Conservation (phyloP, 2,888 invertebrate genomes). For the Hydraecia micacea region DNA sequence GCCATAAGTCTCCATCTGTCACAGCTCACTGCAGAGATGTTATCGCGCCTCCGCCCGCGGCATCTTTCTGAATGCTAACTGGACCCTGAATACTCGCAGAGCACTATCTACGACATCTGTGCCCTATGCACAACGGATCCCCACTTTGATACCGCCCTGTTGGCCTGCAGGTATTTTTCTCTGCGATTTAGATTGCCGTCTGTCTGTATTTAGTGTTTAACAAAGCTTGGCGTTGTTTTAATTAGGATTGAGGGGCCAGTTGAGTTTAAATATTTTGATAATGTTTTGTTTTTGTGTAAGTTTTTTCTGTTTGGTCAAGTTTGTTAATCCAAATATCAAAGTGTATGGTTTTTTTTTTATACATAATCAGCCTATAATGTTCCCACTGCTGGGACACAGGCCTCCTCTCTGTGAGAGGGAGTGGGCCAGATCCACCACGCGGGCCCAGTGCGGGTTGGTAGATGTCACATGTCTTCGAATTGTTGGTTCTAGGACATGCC, state of each 20-base stretch:
- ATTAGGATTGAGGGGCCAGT: conserved; percentile 23
- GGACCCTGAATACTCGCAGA: conserved; percentile 81
- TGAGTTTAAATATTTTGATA: neutral
- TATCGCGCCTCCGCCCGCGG: conserved; percentile 87
- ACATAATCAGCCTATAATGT: too few relatives aligned
- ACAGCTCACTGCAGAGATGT: conserved; percentile 80
- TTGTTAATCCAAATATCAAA: neutral
- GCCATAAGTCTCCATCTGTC: conserved; percentile 68
- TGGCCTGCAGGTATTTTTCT: conserved; percentile 86
- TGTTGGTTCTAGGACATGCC: too few relatives aligned
- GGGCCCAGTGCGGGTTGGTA: too few relatives aligned
- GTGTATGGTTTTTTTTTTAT: too few relatives aligned
- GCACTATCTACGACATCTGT: conserved; percentile 83
- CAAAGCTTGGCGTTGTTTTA: conserved; percentile 53
- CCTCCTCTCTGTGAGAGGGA: too few relatives aligned
- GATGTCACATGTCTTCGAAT: too few relatives aligned
- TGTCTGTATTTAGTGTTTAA: conserved; percentile 76
- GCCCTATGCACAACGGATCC: conserved; percentile 73
- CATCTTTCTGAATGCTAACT: conserved; percentile 89
- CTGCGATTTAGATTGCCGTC: conserved; percentile 84
- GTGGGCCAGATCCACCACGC: too few relatives aligned
- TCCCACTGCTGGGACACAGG: too few relatives aligned
- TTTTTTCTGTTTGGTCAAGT: neutral
- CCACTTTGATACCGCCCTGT: conserved; percentile 81
- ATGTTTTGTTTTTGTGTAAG: neutral